Base-by-base conservation (phyloP, 2,888 invertebrate species). In the Branchellion lobata region DNA sequence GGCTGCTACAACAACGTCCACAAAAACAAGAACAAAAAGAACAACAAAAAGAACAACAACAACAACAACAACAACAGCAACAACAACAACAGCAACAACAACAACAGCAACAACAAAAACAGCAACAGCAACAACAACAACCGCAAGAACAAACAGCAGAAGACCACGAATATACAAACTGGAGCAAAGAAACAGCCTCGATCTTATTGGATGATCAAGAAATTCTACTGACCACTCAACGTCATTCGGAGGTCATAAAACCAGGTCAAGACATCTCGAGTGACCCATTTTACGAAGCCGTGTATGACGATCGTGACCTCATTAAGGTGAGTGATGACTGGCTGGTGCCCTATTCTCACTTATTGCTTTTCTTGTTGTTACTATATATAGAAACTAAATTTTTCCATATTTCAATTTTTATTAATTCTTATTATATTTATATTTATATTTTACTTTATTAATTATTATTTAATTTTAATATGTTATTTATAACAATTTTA, bases 261-360 rank as follows among this genome's bases (percentile, higher is more conserved):
- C 8, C 14, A 69, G 31, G 33, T 34, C 31, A 69, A 31, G 61
- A 14, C 21, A 31, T 34, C 5, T 24, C 8, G 33, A 31, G 8
- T 34, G 33, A 69, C 69, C 69, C 69, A 11, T 31, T 69, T 69
- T 69, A 18, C 31, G 69, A 69, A 31, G 34, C 8, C 27, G 29
- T 34, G 2, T 31, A 31, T n/a, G 33, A 69, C 2, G 69, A 69
- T 8, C 8, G n/a, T 27, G 69, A 69, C n/a, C 14, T 69, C 33
- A 69, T 69, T 5, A 69, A 69, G 27, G 69, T 65, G 3, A n/a
- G n/a, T 65, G n/a, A n/a, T n/a, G n/a, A n/a, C n/a, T n/a, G n/a
- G n/a, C n/a, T n/a, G n/a, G n/a, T n/a, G n/a, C n/a, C n/a, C n/a
- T n/a, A n/a, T n/a, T n/a, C n/a, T n/a, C n/a, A n/a, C n/a, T n/a